Percentiles rank a stretch among this genome's conserved stretches.
Evolutionary conservation across 2,113 vertebrate species (phyloP).

Genomic region (Cololabis saira): DNA sequence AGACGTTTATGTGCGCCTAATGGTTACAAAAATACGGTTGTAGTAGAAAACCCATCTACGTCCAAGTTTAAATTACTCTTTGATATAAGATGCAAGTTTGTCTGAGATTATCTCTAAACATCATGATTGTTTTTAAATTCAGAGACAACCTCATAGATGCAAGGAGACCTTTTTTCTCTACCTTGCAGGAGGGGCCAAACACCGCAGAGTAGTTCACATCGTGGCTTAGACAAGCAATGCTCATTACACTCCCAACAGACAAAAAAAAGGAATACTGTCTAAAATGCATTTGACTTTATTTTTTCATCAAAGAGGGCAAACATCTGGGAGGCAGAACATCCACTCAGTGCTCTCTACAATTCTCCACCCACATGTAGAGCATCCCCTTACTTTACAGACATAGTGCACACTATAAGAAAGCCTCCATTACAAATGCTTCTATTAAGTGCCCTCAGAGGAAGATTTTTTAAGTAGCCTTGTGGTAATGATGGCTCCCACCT

Average conservation of each 20-base stretch:
- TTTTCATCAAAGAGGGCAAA: constrained; percentile 48
- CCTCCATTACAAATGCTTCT: constrained; percentile 76
- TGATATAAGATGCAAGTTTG: too few relatives aligned
- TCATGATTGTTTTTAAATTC: not conserved
- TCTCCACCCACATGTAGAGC: constrained; percentile 59
- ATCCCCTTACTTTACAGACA: constrained; percentile 51
- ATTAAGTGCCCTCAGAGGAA: constrained; percentile 76
- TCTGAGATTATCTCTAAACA: too few relatives aligned
- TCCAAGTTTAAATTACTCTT: not conserved
- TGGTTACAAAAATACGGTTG: too few relatives aligned
- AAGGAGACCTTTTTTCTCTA: not conserved
- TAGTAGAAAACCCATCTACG: constrained; percentile 25
- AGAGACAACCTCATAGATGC: not conserved
- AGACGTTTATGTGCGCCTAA: too few relatives aligned
- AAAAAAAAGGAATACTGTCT: constrained; percentile 16
- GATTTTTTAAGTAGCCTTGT: constrained; percentile 75
- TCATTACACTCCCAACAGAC: constrained; percentile 21
- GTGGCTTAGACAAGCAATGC: constrained; percentile 16
- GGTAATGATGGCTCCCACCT: constrained; percentile 69
- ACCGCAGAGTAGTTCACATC: not conserved
- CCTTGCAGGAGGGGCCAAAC: constrained; percentile 1
- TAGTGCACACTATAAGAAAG: constrained; percentile 56
- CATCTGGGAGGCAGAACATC: constrained; percentile 53
- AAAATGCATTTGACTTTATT: constrained; percentile 33
- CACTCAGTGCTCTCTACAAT: constrained; percentile 37